Evolutionary conservation across 1,140 invertebrate species (phyloP).

Genomic region (Mamestra configurata): DNA sequence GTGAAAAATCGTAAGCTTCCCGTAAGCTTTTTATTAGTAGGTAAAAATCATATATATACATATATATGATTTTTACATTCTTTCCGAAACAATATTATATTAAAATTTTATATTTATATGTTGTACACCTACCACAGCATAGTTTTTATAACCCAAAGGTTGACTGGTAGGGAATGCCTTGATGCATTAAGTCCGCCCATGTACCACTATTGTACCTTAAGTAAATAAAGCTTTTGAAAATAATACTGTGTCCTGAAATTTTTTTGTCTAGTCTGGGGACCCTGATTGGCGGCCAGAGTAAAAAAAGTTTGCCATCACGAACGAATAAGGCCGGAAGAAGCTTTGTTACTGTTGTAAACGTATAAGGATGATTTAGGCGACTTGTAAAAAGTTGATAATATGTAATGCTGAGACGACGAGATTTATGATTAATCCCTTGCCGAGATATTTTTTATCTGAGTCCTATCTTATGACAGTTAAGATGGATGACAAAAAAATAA

Average conservation of each 20-base stretch:
- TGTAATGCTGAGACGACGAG: conserved; percentile 49
- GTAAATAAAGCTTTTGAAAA: neutral
- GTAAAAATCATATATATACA: too few relatives aligned
- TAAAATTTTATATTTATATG: too few relatives aligned
- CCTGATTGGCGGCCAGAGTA: conserved; percentile 54
- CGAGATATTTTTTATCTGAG: conserved; percentile 43
- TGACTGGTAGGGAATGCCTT: too few relatives aligned
- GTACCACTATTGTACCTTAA: too few relatives aligned
- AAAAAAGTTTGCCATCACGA: conserved; percentile 72
- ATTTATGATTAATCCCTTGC: conserved; percentile 65
- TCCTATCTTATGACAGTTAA: conserved; percentile 41
- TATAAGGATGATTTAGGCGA: conserved; percentile 79
- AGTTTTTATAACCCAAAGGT: too few relatives aligned
- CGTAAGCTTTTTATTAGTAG: too few relatives aligned
- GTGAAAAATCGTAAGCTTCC: too few relatives aligned
- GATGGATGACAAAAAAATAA: conserved; percentile 36
- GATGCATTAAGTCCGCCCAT: too few relatives aligned
- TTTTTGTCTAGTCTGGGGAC: neutral
- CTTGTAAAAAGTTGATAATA: conserved; percentile 73
- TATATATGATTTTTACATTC: too few relatives aligned
- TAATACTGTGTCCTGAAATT: neutral
- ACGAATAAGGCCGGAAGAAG: conserved; percentile 66
- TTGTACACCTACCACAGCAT: too few relatives aligned
- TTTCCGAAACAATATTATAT: too few relatives aligned
- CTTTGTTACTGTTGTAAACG: conserved; percentile 78